Base-by-base conservation (phyloP, 2,888 invertebrate species). In the Zygothrica quintamaculata region DNA sequence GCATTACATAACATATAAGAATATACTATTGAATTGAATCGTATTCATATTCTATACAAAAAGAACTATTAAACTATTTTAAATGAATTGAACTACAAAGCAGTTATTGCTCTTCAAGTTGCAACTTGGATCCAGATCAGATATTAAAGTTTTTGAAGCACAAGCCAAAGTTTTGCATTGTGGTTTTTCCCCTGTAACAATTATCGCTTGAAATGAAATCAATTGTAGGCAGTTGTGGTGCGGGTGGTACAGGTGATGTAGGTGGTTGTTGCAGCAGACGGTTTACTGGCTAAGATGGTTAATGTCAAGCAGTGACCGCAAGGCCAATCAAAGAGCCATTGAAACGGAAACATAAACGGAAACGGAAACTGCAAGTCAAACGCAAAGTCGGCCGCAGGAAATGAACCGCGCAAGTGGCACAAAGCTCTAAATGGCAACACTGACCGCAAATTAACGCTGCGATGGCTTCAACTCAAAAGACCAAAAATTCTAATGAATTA, bases 311-410 rank as follows among this genome's bases (percentile, higher is more conserved):
- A 31, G 15, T 51, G 64, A 77, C 87, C 84, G 61, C 81, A 80
- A 84, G 77, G 80, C 84, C 77, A 86, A 82, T 82, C 84, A 81
- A 76, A 80, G 84, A 74, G 64, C 69, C 85, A 87, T 84, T 82
- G 81, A 84, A 82, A 81, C 82, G 87, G 82, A 87, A 82, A 81
- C 81, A 84, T 77, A 84, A 82, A 81, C 82, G 87, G 82, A 87
- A 82, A 81, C 84, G 87, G 84, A 81, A 84, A 70, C 84, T 75
- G 81, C 77, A 80, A 86, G 87, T 80, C 87, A 86, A 81, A 81
- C 67, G 74, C 29, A 68, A 74, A 76, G 68, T 68, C 72, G 80
- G 77, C 65, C 75, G 58, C 80, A 77, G 87, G 84, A 86, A 81
- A 81, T 81, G 84, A 84, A 77, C 80, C 68, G 74, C 62, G 60